Percentiles rank a stretch among this genome's conserved stretches.
Conservation (phyloP, 2,888 invertebrate species). For the Willowsia nigromaculata region DNA sequence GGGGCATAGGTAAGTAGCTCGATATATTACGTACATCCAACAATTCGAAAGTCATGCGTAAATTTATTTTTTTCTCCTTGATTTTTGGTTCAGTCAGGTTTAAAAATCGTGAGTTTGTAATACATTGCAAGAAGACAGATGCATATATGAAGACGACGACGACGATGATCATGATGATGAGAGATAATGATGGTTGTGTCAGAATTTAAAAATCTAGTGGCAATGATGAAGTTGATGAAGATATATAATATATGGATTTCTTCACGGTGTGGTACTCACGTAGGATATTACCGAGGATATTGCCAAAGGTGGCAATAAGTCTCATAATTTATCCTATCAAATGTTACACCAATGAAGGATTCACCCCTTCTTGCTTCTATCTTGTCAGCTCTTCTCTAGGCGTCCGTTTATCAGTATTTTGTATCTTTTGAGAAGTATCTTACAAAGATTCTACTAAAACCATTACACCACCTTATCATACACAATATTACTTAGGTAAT, state of each 20-base stretch:
- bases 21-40: constrained; percentile 5
- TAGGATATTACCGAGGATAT: constrained; percentile 9
- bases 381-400: neutral
- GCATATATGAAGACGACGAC: neutral
- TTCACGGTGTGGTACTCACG: constrained; percentile 24
- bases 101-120: constrained; percentile 63
- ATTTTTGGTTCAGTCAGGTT: constrained; percentile 47
- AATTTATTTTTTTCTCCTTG: constrained; percentile 7
- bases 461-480: too few species aligned
- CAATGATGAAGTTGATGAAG: constrained; percentile 39
- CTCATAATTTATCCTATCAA: constrained; percentile 69
- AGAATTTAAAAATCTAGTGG: constrained; percentile 60
- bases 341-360: constrained; percentile 59
- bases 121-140: constrained; percentile 20
- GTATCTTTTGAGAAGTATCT: neutral
- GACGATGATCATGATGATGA: constrained; percentile 37
- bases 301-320: constrained; percentile 64
- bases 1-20: constrained; percentile 24
- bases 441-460: too few species aligned
- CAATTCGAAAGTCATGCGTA: constrained; percentile 40
- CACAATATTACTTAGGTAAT: too few species aligned
- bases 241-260: constrained; percentile 65
- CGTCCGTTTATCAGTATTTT: neutral
- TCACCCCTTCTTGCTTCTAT: neutral
- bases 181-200: constrained; percentile 72